Percentiles rank a stretch among this genome's conserved stretches.
Evolutionary conservation across 2,113 vertebrate species (phyloP).

Genomic region (Myotis lucifugus): DNA sequence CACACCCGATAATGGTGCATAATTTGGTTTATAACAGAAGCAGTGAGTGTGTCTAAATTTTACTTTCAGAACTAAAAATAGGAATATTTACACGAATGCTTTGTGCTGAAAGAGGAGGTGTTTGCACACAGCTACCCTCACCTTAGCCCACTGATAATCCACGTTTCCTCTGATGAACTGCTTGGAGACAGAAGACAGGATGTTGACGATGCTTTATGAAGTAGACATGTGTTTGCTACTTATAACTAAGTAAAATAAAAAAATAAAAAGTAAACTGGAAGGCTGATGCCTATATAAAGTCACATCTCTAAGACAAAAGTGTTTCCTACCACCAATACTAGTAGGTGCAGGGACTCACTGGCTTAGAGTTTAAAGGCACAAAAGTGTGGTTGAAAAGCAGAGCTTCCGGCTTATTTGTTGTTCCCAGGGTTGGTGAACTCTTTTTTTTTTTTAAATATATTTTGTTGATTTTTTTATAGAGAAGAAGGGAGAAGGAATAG

Average conservation of each 20-base stretch:
- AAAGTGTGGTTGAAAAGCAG: constrained; percentile 9
- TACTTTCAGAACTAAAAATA: neutral
- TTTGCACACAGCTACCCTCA: neutral
- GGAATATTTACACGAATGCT: neutral
- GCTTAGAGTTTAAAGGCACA: neutral
- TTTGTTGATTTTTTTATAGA: too few relatives aligned
- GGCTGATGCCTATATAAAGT: neutral
- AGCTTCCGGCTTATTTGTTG: neutral
- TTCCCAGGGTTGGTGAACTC: constrained; percentile 46
- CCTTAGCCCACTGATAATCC: neutral
- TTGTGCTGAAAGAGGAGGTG: neutral
- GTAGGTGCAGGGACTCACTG: neutral
- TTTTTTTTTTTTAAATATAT: neutral
- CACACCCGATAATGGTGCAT: neutral
- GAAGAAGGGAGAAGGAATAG: too few relatives aligned
- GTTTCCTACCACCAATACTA: neutral
- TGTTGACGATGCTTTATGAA: neutral
- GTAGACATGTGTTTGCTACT: neutral
- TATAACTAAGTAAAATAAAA: constrained; percentile 20
- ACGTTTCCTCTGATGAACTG: neutral
- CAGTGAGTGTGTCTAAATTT: neutral
- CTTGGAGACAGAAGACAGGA: neutral
- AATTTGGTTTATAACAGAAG: neutral
- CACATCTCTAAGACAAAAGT: neutral
- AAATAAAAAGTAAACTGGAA: neutral